Percentiles rank a stretch among this genome's conserved stretches.
These are phyloP conservation scores for Gambusia affinis DNA, from an alignment of 2,113 vertebrate genomes.

Conservation along the genomic window DNA sequence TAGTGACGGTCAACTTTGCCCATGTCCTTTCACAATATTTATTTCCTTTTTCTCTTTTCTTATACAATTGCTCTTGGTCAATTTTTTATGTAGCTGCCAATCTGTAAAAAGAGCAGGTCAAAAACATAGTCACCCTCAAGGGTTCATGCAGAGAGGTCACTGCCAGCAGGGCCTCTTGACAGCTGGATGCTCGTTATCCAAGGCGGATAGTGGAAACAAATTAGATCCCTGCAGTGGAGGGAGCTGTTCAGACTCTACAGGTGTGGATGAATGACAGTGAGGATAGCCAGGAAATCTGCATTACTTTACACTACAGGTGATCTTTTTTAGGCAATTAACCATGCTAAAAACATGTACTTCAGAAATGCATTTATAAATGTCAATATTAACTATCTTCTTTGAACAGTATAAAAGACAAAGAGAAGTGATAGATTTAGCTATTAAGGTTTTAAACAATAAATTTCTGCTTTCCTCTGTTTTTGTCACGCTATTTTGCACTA, in stretches of 20 bases:
- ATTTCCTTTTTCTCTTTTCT: slow-evolving; percentile 12
- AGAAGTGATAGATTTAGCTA: slow-evolving; percentile 17
- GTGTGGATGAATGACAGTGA: slow-evolving; percentile 20
- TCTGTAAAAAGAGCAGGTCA: slow-evolving; percentile 54
- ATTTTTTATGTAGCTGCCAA: slow-evolving; percentile 52
- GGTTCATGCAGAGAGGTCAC: slow-evolving; percentile 63
- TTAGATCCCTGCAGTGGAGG: slow-evolving; percentile 56
- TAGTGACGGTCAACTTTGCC: slow-evolving; percentile 19
- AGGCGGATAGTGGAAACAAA: slow-evolving; percentile 66
- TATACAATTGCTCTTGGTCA: neutral
- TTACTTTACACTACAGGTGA: neutral
- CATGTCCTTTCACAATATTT: slow-evolving; percentile 10
- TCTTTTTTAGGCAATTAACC: neutral
- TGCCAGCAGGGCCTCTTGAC: slow-evolving; percentile 59
- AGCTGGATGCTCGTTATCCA: slow-evolving; percentile 73
- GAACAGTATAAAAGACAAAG: neutral
- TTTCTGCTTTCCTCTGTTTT: slow-evolving; percentile 30
- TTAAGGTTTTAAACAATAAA: slow-evolving; percentile 33
- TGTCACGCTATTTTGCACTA: slow-evolving; percentile 1
- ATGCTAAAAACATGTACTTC: neutral
- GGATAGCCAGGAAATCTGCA: slow-evolving; percentile 28
- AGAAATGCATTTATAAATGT: neutral
- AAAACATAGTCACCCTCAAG: slow-evolving; percentile 41
- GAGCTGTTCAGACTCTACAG: slow-evolving; percentile 45
- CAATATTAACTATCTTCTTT: neutral